A percentile compares a stretch with the other conserved stretches of the same genome.
phyloP scores from a whole-genome alignment of 2,113 vertebrate genomes.

The Anseranas semipalmata region DNA sequence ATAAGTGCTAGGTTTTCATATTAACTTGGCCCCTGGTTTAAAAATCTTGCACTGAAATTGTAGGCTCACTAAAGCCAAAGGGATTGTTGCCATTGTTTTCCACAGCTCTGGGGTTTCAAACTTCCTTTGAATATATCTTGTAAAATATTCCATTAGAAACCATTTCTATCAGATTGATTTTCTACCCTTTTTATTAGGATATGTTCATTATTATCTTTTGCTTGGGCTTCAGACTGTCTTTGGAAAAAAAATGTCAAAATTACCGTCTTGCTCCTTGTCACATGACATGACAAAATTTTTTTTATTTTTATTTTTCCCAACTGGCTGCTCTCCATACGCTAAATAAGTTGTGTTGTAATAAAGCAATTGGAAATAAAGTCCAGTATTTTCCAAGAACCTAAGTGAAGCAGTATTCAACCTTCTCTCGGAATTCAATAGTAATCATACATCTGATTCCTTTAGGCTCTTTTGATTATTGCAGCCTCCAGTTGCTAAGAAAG shows the following conservation, averaged over 20 bases:
- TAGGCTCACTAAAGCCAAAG: background rate
- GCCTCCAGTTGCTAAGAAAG: background rate
- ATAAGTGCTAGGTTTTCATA: background rate
- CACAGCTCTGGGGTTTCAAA: background rate
- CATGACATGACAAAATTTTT: background rate
- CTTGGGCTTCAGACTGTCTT: background rate
- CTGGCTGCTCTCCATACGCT: background rate
- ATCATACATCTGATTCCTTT: background rate
- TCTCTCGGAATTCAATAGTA: background rate
- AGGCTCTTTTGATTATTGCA: background rate
- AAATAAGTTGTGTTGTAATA: background rate
- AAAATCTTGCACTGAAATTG: background rate
- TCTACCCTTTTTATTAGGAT: background rate
- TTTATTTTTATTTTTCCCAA: background rate
- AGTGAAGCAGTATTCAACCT: background rate
- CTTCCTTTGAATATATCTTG: background rate
- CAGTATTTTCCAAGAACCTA: background rate
- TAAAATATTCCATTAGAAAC: background rate
- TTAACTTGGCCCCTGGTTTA: background rate
- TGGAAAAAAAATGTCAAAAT: background rate
- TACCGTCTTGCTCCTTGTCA: background rate
- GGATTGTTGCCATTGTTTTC: conserved; percentile 14
- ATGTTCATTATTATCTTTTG: background rate
- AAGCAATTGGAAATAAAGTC: no score
- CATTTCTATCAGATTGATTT: background rate